Evolutionary conservation across 2,888 invertebrate species (phyloP), one percentile per base, ranked within the genome.

Genomic region (Zhengitettix transpicula): DNA sequence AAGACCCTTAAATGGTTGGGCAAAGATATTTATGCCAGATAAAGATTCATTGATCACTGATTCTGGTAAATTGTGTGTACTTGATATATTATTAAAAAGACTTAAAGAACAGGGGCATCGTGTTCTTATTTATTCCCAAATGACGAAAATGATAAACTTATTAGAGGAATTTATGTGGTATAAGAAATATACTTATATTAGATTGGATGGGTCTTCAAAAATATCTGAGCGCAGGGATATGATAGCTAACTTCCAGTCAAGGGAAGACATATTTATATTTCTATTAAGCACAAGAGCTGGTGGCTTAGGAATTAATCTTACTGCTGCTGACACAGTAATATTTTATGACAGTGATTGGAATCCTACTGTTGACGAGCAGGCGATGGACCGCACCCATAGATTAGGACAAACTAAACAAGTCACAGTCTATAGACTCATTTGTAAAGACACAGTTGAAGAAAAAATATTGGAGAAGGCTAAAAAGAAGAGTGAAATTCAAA

Each of bases 141-240:
- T 96, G 95, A 95, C 95, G 1, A 89, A 90, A 73, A 96, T 96
- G 93, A 95, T 97, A 66, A 95, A 96, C 72, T 74, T 97, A 62
- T 73, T 71, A 0, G 69, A 94, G 93, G 95, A 96, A 71, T 96
- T 93, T 71, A 95, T 96, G 94, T 93, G 92, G 87, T 89, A 92
- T 72, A 78, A 94, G 57, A 94, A 94, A 71, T 92, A 94, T 75
- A 93, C 92, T 54, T 96, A 95, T 72, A 95, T 95, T 87, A 78
- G 96, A 68, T 76, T 96, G 62, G 96, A 96, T 71, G 95, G 96
- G 1, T 94, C 94, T 1, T 94, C 94, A 55, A 95, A 95, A 77
- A 96, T 96, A 66, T 93, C 94, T 0, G 95, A 96, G 64, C 80
- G 96, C 58, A 82, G 95, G 47, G 95, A 96, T 72, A 96, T 96